Conservation (phyloP, 2,113 vertebrate species). For the Vombatus ursinus region DNA sequence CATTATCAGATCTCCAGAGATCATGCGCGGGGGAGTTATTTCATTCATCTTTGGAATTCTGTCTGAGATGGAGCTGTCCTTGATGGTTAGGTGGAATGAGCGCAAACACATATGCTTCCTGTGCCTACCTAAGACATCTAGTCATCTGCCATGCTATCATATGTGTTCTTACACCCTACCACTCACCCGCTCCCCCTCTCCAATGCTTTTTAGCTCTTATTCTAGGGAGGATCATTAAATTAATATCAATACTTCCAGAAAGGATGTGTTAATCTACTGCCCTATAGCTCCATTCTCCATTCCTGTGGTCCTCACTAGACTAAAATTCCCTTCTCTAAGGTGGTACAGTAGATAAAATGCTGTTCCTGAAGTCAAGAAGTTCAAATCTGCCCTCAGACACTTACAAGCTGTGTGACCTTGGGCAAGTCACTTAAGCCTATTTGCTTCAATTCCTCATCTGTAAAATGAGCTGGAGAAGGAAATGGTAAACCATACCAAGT, state of each 20-base stretch:
- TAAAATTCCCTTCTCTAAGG: background rate
- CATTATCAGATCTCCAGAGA: background rate
- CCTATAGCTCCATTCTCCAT: background rate
- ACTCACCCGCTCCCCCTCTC: background rate
- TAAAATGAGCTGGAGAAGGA: background rate
- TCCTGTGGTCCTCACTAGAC: background rate
- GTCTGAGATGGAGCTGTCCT: background rate
- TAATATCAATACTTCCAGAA: background rate
- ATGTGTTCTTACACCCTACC: background rate
- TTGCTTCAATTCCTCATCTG: too few relatives aligned
- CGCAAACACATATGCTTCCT: background rate
- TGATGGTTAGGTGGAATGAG: background rate
- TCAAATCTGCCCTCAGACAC: too few relatives aligned
- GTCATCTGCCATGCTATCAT: background rate
- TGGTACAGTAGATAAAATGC: too few relatives aligned
- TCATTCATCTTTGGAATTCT: background rate
- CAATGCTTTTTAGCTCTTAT: background rate
- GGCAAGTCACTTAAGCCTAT: too few relatives aligned
- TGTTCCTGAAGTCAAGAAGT: too few relatives aligned
- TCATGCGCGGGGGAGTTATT: background rate
- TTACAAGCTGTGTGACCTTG: too few relatives aligned
- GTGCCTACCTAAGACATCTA: background rate
- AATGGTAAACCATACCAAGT: background rate
- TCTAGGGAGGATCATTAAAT: background rate
- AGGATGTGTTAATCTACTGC: background rate